Evolutionary conservation across 2,888 invertebrate genomes (phyloP), one percentile per base, ranked within the genome.

Genomic region (Mamestra brassicae): DNA sequence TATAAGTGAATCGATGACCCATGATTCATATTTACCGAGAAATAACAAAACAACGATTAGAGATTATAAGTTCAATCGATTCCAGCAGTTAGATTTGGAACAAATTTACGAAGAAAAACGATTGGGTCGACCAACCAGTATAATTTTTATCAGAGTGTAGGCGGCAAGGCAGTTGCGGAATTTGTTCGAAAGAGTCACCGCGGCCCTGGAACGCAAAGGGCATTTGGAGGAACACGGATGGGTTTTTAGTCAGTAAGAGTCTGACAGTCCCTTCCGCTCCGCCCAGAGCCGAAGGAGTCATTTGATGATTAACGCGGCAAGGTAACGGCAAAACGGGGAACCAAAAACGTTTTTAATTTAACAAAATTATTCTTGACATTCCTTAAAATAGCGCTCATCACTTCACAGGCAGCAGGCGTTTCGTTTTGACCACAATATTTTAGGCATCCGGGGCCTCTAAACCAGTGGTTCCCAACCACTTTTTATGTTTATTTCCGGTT

Each of bases 61-160:
- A 66, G 71, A 71, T 77, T 52, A 61, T 15, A 15, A 71, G 78
- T 50, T 62, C 50, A 79, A 79, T 79, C 50, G 67, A 78, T 78
- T 69, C 13, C 26, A 74, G 10, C 47, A 63, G 5, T 6, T 64
- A 6, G 47, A 55, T 64, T 55, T 73, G 26, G 11, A 11, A 11
- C 66, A 54, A 55, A 52, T 63, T 71, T 55, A 42, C 8, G 8
- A 50, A 13, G 42, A 36, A 74, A 64, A 42, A 38, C 17, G 36
- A 38, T 60, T 38, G 17, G 17, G 10, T 45, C 38, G 11, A 26
- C 2, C 13, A 42, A 36, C 4, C 42, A 15, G 7, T 66, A 17
- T 57, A 38, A 13, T 54, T 38, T 55, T 45, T 63, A 54, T 26
- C 26, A 17, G 50, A 26, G 13, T 11, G n/a, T 61, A 26, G 61